Conservation (phyloP, 2,888 invertebrate species). For the Acanthacorydalis orientalis region DNA sequence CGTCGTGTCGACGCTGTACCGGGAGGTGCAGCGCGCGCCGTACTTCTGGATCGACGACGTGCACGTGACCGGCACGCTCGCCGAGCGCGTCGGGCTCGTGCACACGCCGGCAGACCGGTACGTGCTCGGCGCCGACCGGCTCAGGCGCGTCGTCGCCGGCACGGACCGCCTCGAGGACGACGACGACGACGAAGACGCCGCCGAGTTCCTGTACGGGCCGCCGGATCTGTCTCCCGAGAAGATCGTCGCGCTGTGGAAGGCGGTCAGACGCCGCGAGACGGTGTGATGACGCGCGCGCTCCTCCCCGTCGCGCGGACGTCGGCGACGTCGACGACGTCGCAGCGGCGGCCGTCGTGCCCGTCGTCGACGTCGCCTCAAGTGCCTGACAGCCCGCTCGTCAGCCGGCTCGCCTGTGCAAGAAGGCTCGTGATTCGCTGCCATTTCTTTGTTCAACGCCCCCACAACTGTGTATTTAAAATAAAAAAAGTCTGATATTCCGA, state of each 20-base stretch:
- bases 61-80: slow-evolving; percentile 45
- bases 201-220: slow-evolving; percentile 36
- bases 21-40: slow-evolving; percentile 33
- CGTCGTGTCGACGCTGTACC: slow-evolving; percentile 32
- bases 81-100: slow-evolving; percentile 34
- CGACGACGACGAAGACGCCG: slow-evolving; percentile 16
- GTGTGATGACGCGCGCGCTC: background rate
- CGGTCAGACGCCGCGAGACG: slow-evolving; percentile 14
- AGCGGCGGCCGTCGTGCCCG: background rate
- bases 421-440: background rate
- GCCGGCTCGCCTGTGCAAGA: background rate
- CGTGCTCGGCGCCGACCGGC: background rate
- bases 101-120: slow-evolving; percentile 25
- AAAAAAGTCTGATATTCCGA: no score
- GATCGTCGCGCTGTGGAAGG: slow-evolving; percentile 34
- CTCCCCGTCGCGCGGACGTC: background rate
- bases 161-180: slow-evolving; percentile 12
- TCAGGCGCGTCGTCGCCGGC: slow-evolving; percentile 5
- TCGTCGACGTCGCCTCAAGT: background rate
- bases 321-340: background rate
- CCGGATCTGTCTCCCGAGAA: slow-evolving; percentile 29
- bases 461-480: no score
- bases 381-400: background rate
- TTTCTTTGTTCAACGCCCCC: no score
- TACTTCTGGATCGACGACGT: slow-evolving; percentile 66